Evolutionary conservation across 2,888 invertebrate genomes (phyloP), one percentile per base, ranked within the genome.

Genomic region (Herminia tarsipennalis): DNA sequence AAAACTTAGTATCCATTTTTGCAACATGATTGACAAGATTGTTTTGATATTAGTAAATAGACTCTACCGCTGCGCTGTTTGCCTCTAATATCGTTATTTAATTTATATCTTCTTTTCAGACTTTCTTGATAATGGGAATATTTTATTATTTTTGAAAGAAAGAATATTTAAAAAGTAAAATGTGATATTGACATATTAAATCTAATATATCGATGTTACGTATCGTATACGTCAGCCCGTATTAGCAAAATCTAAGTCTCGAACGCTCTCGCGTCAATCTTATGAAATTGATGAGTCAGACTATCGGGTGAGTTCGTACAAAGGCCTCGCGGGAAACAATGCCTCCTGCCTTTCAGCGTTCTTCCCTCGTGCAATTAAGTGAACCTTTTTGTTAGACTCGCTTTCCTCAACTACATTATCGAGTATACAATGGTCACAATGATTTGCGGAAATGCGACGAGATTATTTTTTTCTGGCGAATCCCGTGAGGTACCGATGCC

Each of bases 351-450:
- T 85, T 86, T 86, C 87, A 84, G 70, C 73, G 77, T 68, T 78
- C 81, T 82, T 81, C 86, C 88, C 83, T 70, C 73, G 75, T 70
- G 83, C 89, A 89, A 91, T 91, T 91, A 89, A 87, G 85, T 82
- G 85, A 81, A 77, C 80, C 86, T 91, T 89, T 91, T 86, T 88
- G 88, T 83, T 81, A 73, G 70, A 64, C 71, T 66, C 79, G 79
- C 73, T 83, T 81, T 80, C 76, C 79, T 75, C 80, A 76, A 86
- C 85, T 88, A 84, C 83, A 88, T 90, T 89, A 89, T 86, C 79
- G 77, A 69, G 77, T 68, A 78, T 80, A 90, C 90, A 91, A 91
- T 86, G 82, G 82, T 74, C 65, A 76, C 76, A 77, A 85, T 91
- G 90, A 91, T 83, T 91, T 89, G 90, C 90, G 84, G 81, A 86